Evolutionary conservation across 2,888 invertebrate genomes (phyloP).

Genomic region (Chaitophorus viminalis): DNA sequence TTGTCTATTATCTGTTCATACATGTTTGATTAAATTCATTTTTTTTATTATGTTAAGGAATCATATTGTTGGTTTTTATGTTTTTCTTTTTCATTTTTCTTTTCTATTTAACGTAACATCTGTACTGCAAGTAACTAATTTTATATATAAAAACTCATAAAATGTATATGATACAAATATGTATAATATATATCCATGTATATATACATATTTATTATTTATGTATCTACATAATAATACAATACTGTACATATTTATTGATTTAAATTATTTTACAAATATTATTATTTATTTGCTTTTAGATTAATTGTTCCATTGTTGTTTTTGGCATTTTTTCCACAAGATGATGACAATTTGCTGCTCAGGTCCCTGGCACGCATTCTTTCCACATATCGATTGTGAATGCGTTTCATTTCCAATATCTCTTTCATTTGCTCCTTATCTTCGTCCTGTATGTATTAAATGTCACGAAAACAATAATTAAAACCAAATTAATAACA

Average conservation of each 20-base stretch:
- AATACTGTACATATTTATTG: slow-evolving; percentile 45
- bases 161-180: slow-evolving; percentile 19
- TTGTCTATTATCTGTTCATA: slow-evolving; percentile 32
- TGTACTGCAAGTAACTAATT: slow-evolving; percentile 30
- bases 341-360: slow-evolving; percentile 50
- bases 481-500: background rate
- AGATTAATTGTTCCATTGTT: slow-evolving; percentile 42
- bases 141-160: slow-evolving; percentile 23
- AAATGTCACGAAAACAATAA: background rate
- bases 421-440: slow-evolving; percentile 95
- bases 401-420: slow-evolving; percentile 87
- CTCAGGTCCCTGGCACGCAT: slow-evolving; percentile 67
- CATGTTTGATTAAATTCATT: slow-evolving; percentile 30
- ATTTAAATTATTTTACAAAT: slow-evolving; percentile 34
- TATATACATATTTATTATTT: slow-evolving; percentile 8
- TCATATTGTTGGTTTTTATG: slow-evolving; percentile 46
- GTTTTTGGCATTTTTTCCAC: slow-evolving; percentile 23
- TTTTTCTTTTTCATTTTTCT: slow-evolving; percentile 28
- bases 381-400: slow-evolving; percentile 81
- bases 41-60: slow-evolving; percentile 38
- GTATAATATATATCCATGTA: no score
- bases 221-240: slow-evolving; percentile 22
- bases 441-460: slow-evolving; percentile 79
- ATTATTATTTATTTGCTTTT: slow-evolving; percentile 53
- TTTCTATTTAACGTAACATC: background rate